Base-by-base conservation (phyloP, 2,797 vertebrate genomes). In the Rallus crepitans region DNA sequence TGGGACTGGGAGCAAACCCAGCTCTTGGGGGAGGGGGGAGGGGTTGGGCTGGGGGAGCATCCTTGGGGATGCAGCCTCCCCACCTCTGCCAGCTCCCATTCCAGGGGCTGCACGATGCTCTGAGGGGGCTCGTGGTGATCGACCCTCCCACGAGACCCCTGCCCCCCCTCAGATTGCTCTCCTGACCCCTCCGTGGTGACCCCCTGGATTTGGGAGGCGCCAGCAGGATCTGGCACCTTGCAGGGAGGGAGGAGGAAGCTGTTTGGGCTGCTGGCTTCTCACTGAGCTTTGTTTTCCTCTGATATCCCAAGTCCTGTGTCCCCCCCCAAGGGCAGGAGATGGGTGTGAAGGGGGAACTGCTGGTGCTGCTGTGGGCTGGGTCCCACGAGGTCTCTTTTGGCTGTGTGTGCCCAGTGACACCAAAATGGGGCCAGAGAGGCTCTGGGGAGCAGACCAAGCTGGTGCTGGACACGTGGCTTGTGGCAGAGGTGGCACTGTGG, bases 381-480 rank as follows among this genome's bases (percentile, higher is more conserved):
- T 59, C 19, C 39, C 37, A 6, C 0, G 9, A 10, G 30, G 27
- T 28, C 9, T 40, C 35, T 50, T 55, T 16, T 20, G 11, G 9
- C 45, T 50, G 60, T 3, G 33, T 4, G 52, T 61, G 15, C 40
- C 59, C 52, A 15, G 77, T 23, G 76, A 87, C 53, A 63, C 79
- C 45, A 39, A 68, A 95, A 87, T 33, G 18, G 86, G 93, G 65
- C 61, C 87, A 82, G 64, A n/a, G 59, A 21, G 33, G 3, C 35
- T 1, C 79, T 45, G 45, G 39, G 53, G 73, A 52, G 35, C 40
- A 48, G 56, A 68, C 2, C 9, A 50, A 88, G 85, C 15, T 25
- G 78, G n/a, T 40, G 48, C 6, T 42, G 39, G 52, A 5, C 0
- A 0, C 1, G 20, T 15, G 28, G 65, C 60, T 68, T 0, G 0